Percentiles rank a stretch among this genome's conserved stretches.
Conservation (phyloP, 2,113 vertebrate species). For the Zeus faber region DNA sequence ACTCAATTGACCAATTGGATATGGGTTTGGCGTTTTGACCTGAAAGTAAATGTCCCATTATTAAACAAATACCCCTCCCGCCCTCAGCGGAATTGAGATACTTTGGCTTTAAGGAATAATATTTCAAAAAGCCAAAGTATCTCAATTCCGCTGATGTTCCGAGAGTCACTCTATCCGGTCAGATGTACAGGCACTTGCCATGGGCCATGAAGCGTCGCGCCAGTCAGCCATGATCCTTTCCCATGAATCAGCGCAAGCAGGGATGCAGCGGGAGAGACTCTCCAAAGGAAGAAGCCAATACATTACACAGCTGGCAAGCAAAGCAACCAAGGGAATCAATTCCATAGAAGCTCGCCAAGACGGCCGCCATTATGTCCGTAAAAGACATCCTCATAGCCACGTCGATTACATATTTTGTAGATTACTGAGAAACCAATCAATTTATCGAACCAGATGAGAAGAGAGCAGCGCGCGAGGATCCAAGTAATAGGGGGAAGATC, state of each 20-base stretch:
- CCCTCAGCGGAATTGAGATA: too few species aligned
- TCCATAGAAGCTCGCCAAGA: not conserved
- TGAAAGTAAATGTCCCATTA: too few species aligned
- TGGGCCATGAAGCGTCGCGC: too few species aligned
- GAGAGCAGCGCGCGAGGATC: conserved; percentile 6
- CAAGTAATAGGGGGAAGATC: conserved; percentile 1
- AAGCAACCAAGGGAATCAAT: not conserved
- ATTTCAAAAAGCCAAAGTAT: too few species aligned
- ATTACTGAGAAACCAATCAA: conserved; percentile 34
- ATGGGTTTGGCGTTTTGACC: too few species aligned
- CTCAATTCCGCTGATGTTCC: too few species aligned
- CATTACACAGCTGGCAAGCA: conserved; percentile 13
- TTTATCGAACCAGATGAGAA: conserved; percentile 3
- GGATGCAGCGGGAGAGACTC: not conserved
- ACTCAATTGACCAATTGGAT: too few species aligned
- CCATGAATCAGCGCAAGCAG: not conserved
- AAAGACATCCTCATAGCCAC: not conserved
- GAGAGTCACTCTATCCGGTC: too few species aligned
- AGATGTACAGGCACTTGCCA: too few species aligned
- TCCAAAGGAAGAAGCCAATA: conserved; percentile 9
- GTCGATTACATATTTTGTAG: conserved; percentile 1
- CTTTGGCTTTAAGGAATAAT: too few species aligned
- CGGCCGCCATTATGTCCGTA: conserved; percentile 10
- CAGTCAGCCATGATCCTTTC: not conserved
- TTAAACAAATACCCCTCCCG: too few species aligned